Base-by-base conservation (phyloP, 1,140 invertebrate species). In the Diorhabda carinulata region DNA sequence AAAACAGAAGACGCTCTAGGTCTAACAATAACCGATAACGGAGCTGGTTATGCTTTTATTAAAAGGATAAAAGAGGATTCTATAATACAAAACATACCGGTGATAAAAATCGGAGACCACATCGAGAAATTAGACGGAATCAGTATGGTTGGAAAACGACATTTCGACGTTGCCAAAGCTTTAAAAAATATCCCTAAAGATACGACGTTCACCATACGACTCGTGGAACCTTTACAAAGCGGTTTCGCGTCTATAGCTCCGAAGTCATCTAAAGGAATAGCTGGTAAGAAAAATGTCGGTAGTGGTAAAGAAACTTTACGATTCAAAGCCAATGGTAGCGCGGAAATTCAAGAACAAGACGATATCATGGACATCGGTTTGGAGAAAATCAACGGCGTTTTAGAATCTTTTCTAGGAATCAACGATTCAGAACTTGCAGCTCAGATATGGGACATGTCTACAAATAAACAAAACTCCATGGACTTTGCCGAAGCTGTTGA, bases 21-120 rank as follows among this genome's bases (percentile, higher is more conserved):
- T 3, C 84, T 99, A 43, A 99, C 97, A 3, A 97, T 99, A 60
- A 98, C 97, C 4, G 97, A 99, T 80, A 99, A 99, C 82, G 96
- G 96, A 1, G 92, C 93, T 44, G 97, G 97, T 45, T 97, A 94
- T 81, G 93, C 96, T 6, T 99, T 99, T 81, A 98, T 99, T 69
- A 99, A 98, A 81, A 85, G 95, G 70, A 98, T 99, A 74, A 97
- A 95, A 81, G 93, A 96, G 79, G 92, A 90, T 6, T 97, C 94
- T 71, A 88, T 98, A 71, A 95, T 97, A 76, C 90, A 95, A 76
- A 86, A 84, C 75, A 90, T 94, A 77, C 88, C 89, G 76, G 91
- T 92, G 74, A 94, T 97, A 70, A 87, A 91, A 88, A 89, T 98
- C 66, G 97, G 97, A 57, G 97, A 99, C 85, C 96, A 98, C 79